Conservation (phyloP, 2,797 vertebrate species). For the Sparidentex hasta region DNA sequence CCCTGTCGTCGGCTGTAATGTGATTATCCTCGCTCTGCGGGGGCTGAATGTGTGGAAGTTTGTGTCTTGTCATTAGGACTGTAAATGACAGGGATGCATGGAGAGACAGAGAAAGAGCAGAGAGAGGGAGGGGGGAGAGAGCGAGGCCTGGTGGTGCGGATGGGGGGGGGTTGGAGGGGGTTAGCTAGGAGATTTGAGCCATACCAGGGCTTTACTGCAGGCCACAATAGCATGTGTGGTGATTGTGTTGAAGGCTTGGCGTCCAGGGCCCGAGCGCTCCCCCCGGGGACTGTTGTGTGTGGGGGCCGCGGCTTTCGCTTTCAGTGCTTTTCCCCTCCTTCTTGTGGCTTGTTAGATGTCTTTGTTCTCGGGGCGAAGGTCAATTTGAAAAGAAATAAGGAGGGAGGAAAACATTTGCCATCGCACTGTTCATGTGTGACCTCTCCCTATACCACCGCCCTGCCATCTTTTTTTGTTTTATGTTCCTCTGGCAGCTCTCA, state of each 20-base stretch:
- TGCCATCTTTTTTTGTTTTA: conserved; percentile 56
- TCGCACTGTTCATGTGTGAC: conserved; percentile 75
- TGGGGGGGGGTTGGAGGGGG: conserved; percentile 46
- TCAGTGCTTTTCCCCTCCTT: conserved; percentile 74
- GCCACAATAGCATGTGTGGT: conserved; percentile 85
- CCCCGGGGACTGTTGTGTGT: conserved; percentile 73
- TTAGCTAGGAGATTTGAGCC: conserved; percentile 68
- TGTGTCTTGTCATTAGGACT: conserved; percentile 80
- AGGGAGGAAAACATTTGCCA: conserved; percentile 69
- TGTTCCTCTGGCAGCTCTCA: conserved; percentile 72
- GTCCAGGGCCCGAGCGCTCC: conserved; percentile 68
- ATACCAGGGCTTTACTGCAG: conserved; percentile 77
- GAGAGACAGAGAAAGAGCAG: conserved; percentile 57
- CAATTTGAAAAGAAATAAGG: conserved; percentile 71
- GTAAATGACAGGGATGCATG: conserved; percentile 79
- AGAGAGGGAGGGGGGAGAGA: conserved; percentile 13
- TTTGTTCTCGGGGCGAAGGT: conserved; percentile 78
- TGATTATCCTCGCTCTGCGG: conserved; percentile 73
- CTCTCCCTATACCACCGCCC: conserved; percentile 72
- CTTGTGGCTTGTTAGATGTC: conserved; percentile 80
- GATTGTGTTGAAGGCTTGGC: conserved; percentile 83
- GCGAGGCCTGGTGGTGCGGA: conserved; percentile 44
- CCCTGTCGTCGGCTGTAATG: conserved; percentile 64
- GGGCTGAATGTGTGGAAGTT: conserved; percentile 72
- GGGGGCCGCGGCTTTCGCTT: conserved; percentile 78